phyloP scores from a whole-genome alignment of 2,797 vertebrate species.

The Alca torda region DNA sequence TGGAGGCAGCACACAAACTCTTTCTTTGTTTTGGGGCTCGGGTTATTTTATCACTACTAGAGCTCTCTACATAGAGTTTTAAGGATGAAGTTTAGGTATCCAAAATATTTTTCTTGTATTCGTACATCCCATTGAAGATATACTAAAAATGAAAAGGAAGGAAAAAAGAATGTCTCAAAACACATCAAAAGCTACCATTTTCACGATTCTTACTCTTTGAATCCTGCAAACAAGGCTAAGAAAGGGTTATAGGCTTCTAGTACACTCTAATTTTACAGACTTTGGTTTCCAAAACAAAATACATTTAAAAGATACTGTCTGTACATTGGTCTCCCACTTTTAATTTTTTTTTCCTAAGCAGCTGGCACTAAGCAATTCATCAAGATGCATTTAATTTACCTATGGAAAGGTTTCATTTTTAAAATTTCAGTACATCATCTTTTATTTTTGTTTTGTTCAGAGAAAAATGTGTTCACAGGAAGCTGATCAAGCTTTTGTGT shows the following conservation, averaged over 20 bases:
- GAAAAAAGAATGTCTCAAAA: not conserved
- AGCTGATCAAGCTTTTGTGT: not conserved
- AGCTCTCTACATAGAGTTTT: not conserved
- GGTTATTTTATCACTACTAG: not conserved
- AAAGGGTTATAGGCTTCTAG: not conserved
- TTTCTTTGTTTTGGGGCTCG: not conserved
- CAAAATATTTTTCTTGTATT: not conserved
- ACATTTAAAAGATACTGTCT: not conserved
- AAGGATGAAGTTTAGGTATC: not conserved
- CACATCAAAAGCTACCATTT: not conserved
- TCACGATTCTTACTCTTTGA: not conserved
- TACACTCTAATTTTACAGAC: not conserved
- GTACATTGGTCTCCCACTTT: not conserved
- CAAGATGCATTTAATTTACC: not conserved
- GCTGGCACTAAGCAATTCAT: not conserved
- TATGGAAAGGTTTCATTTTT: not conserved
- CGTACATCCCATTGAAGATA: not conserved
- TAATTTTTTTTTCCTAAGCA: not conserved
- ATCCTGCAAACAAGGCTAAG: not conserved
- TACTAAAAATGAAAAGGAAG: not conserved
- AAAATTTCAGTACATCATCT: not conserved
- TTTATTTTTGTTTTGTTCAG: not conserved
- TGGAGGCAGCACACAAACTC: not conserved
- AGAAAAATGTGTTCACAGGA: not conserved
- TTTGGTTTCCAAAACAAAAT: not conserved